Evolutionary conservation across 2,797 vertebrate species (phyloP).

Genomic region (Merluccius polli): DNA sequence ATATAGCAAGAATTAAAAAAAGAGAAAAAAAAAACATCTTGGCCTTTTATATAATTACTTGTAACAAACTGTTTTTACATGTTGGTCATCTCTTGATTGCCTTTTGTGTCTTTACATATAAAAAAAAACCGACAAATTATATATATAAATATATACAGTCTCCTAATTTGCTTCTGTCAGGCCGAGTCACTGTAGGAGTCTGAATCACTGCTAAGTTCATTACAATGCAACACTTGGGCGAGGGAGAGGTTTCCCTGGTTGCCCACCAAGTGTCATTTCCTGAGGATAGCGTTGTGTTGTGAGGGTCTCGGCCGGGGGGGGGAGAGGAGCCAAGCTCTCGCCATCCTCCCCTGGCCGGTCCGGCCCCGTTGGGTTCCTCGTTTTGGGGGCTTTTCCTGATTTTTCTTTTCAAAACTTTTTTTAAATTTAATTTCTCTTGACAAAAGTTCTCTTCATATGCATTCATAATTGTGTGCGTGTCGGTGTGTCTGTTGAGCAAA

Average conservation of each 20-base stretch:
- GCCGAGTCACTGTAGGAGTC: constrained; percentile 64
- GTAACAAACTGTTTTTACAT: constrained; percentile 80
- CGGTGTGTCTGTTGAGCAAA: constrained; percentile 74
- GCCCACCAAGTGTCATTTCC: constrained; percentile 50
- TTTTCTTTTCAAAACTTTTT: no score
- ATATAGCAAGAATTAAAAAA: constrained; percentile 70
- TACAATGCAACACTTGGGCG: constrained; percentile 52
- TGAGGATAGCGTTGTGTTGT: constrained; percentile 41
- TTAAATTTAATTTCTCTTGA: constrained; percentile 62
- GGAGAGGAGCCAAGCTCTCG: constrained; percentile 28
- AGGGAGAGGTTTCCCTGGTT: constrained; percentile 41
- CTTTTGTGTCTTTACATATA: constrained; percentile 81
- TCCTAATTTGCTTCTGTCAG: constrained; percentile 68
- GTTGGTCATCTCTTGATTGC: constrained; percentile 77
- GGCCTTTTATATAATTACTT: constrained; percentile 80
- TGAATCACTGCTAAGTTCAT: constrained; percentile 58
- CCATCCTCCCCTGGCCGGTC: constrained; percentile 37
- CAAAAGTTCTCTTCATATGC: constrained; percentile 66
- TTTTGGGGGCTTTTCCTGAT: constrained; percentile 54
- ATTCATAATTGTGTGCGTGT: constrained; percentile 72
- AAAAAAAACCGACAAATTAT: constrained; percentile 66
- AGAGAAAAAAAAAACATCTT: constrained; percentile 63
- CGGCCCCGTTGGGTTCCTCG: constrained; percentile 32
- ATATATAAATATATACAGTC: constrained; percentile 68
- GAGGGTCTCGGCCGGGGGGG: constrained; percentile 47